These are phyloP conservation scores for Tonatia bakeri DNA, from an alignment of 2,113 vertebrate genomes.

Conservation along the genomic window DNA sequence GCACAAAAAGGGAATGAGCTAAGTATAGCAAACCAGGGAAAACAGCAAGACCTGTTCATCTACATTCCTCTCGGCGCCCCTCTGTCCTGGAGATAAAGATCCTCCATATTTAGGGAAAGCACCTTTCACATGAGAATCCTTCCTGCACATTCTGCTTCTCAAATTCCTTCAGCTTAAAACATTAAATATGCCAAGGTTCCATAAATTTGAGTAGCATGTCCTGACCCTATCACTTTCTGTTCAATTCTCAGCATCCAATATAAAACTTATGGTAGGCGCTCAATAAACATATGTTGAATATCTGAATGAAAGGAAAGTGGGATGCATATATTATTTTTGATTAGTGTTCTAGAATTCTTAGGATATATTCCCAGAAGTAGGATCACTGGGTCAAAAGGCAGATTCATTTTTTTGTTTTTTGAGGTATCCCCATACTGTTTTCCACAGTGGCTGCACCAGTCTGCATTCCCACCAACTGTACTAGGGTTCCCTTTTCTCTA, in stretches of 20 bases:
- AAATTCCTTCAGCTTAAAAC: background rate
- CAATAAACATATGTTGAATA: background rate
- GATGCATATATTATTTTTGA: no score
- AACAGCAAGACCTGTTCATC: background rate
- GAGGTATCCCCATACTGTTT: no score
- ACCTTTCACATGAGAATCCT: background rate
- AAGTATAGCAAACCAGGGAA: background rate
- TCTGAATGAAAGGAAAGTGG: background rate
- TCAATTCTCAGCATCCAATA: background rate
- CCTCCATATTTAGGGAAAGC: background rate
- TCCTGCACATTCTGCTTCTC: background rate
- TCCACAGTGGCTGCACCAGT: no score
- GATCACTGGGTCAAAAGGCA: no score
- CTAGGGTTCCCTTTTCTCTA: no score
- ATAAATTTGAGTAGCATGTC: background rate
- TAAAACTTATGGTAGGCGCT: background rate
- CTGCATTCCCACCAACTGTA: no score
- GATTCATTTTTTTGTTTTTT: no score
- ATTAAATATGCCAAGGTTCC: background rate
- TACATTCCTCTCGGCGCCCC: background rate
- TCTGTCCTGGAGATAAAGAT: background rate
- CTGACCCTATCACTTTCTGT: background rate
- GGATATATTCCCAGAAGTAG: no score
- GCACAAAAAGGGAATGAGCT: background rate
- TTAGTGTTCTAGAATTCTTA: no score